phyloP scores from a whole-genome alignment of 1,140 invertebrate genomes.

The Coenobita brevimanus region DNA sequence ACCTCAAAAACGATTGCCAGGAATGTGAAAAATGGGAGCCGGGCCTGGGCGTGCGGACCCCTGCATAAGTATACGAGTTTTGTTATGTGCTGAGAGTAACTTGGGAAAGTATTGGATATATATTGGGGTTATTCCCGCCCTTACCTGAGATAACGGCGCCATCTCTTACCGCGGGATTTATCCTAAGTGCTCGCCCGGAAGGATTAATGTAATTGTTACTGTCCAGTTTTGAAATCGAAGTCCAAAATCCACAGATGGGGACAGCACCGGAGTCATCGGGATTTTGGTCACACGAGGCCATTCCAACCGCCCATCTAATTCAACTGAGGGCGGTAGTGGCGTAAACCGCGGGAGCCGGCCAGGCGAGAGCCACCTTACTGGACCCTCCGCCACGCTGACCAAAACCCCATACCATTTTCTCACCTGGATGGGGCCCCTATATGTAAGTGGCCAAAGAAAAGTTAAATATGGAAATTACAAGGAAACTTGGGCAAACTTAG shows the following conservation, averaged over 20 bases:
- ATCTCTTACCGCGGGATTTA: constrained; percentile 55
- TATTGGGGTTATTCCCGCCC: constrained; percentile 50
- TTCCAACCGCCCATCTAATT: constrained; percentile 70
- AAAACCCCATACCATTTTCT: constrained; percentile 27
- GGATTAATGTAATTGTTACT: constrained; percentile 65
- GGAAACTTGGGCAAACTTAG: constrained; percentile 69
- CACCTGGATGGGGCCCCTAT: constrained; percentile 60
- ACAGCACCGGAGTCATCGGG: constrained; percentile 67
- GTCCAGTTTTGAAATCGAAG: constrained; percentile 63
- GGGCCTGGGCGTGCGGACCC: background rate
- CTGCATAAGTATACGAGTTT: constrained; percentile 46
- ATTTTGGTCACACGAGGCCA: constrained; percentile 67
- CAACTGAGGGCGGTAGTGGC: constrained; percentile 57
- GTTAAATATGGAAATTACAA: constrained; percentile 70
- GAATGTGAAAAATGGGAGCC: constrained; percentile 2
- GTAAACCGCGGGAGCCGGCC: constrained; percentile 24
- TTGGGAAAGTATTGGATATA: constrained; percentile 58
- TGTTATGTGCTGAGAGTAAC: constrained; percentile 45
- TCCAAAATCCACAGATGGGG: constrained; percentile 57
- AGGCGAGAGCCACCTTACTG: constrained; percentile 18
- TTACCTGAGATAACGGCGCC: constrained; percentile 31
- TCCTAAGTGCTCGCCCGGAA: constrained; percentile 53
- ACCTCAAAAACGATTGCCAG: background rate
- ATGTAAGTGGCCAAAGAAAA: constrained; percentile 68
- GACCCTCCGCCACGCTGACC: constrained; percentile 12